Percentiles rank a stretch among this genome's conserved stretches.
These are phyloP conservation scores for Sebastes elongatus DNA, from an alignment of 2,797 vertebrate species.

Conservation along the genomic window DNA sequence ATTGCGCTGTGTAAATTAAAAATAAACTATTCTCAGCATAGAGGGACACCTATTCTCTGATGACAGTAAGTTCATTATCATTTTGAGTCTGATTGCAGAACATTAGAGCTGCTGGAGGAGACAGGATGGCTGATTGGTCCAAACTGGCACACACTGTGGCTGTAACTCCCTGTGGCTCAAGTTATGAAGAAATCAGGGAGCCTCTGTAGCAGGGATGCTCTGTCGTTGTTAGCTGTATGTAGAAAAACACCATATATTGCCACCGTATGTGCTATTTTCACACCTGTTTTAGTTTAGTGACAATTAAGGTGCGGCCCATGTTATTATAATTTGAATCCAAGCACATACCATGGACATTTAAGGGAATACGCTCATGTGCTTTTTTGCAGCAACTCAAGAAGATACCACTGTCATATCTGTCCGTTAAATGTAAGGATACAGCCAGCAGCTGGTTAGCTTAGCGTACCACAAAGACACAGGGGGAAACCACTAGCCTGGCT, in stretches of 20 bases:
- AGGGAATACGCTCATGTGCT: neutral
- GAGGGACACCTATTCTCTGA: constrained; percentile 30
- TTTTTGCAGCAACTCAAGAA: neutral
- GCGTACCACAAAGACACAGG: neutral
- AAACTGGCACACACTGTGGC: neutral
- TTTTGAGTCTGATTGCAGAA: constrained; percentile 29
- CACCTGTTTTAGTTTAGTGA: neutral
- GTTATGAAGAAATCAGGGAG: neutral
- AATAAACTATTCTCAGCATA: constrained; percentile 21
- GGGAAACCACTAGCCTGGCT: neutral
- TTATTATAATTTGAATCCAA: neutral
- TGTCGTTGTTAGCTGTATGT: neutral
- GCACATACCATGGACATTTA: neutral
- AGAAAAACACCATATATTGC: neutral
- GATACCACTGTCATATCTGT: neutral
- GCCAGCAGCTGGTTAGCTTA: neutral
- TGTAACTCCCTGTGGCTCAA: neutral
- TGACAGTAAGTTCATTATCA: constrained; percentile 20
- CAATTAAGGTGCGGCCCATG: neutral
- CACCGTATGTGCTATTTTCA: neutral
- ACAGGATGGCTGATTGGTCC: constrained; percentile 1
- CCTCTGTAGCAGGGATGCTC: neutral
- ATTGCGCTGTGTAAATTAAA: constrained; percentile 33
- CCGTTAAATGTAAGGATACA: neutral
- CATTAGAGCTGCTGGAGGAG: constrained; percentile 13